A percentile compares a stretch with the other conserved stretches of the same genome.
These are phyloP conservation scores for Nothobranchius furzeri DNA, from an alignment of 2,113 vertebrate species.

Conservation along the genomic window DNA sequence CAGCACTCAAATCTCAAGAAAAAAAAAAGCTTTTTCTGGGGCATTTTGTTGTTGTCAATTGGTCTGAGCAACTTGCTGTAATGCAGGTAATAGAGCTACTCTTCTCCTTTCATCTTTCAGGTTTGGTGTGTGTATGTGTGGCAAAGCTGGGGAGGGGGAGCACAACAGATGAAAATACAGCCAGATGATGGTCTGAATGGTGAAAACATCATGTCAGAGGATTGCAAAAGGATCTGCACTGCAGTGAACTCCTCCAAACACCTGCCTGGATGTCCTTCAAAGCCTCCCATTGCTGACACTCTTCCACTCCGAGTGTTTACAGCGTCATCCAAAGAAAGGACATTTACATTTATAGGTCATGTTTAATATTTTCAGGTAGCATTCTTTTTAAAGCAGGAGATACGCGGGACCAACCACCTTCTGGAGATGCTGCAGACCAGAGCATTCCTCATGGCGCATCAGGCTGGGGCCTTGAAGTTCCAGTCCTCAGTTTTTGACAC, in stretches of 20 bases:
- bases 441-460: no score
- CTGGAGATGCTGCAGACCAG: no score
- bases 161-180: constrained; percentile 79
- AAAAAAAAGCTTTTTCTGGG: constrained; percentile 87
- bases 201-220: constrained; percentile 38
- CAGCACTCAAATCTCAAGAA: constrained; percentile 90
- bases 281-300: background rate
- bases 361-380: no score
- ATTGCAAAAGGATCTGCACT: constrained; percentile 20
- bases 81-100: constrained; percentile 95
- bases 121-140: constrained; percentile 71
- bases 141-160: constrained; percentile 63
- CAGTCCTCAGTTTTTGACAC: no score
- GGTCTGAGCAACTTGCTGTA: constrained; percentile 87
- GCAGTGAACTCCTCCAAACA: constrained; percentile 39
- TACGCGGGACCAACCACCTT: no score
- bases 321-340: background rate
- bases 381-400: no score
- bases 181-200: constrained; percentile 63
- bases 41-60: constrained; percentile 90
- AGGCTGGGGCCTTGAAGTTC: no score
- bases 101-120: constrained; percentile 93
- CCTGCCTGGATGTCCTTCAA: constrained; percentile 26
- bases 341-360: no score
- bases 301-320: background rate